Conservation (phyloP, 2,888 invertebrate species). For the Oxystoma pomonae region DNA sequence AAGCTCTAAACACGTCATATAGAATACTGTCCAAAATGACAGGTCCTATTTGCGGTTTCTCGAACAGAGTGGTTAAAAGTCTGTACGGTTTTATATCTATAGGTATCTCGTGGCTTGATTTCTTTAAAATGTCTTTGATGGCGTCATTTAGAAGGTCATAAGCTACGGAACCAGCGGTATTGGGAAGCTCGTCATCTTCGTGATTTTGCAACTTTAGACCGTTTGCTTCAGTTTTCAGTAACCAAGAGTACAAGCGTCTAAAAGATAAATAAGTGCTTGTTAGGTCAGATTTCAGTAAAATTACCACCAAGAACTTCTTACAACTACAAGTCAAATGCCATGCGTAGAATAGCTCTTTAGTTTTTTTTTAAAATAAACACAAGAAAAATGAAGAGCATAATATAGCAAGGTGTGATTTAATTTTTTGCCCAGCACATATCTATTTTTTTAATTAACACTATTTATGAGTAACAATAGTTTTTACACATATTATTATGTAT, state of each 20-base stretch:
- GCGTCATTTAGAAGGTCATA: slow-evolving; percentile 63
- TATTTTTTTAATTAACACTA: too few species aligned
- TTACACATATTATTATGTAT: too few species aligned
- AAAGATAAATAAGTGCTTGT: slow-evolving; percentile 20
- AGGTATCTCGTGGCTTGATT: slow-evolving; percentile 50
- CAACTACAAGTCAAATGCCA: too few species aligned
- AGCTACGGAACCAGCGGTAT: slow-evolving; percentile 42
- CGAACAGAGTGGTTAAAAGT: slow-evolving; percentile 76
- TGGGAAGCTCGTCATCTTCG: slow-evolving; percentile 23
- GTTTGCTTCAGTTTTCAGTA: slow-evolving; percentile 69
- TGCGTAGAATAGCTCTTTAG: too few species aligned
- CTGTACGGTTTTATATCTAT: slow-evolving; percentile 69
- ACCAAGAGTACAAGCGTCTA: slow-evolving; percentile 78
- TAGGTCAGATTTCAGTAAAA: too few species aligned
- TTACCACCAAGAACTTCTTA: too few species aligned
- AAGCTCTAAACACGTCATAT: slow-evolving; percentile 69
- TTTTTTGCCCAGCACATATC: too few species aligned
- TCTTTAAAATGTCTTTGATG: slow-evolving; percentile 57
- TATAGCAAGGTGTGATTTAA: too few species aligned
- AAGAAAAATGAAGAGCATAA: too few species aligned
- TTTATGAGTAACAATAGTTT: too few species aligned
- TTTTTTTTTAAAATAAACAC: too few species aligned
- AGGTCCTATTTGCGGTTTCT: slow-evolving; percentile 82
- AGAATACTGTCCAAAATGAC: slow-evolving; percentile 72
- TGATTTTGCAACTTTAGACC: slow-evolving; percentile 36